These are phyloP conservation scores for Hypsopygia costalis DNA, from an alignment of 2,888 invertebrate genomes.

Conservation along the genomic window DNA sequence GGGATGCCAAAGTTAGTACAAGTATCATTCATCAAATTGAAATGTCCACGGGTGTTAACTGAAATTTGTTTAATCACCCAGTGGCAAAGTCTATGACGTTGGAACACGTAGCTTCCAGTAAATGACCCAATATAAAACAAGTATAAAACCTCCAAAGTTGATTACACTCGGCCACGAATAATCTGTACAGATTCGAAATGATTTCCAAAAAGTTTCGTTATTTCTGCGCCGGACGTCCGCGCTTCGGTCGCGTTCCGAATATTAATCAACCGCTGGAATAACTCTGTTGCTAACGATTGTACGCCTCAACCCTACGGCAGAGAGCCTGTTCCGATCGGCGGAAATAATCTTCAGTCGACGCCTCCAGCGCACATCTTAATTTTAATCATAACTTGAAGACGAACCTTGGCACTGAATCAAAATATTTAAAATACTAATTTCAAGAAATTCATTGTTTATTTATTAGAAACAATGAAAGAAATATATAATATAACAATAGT, in stretches of 20 bases:
- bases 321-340: constrained; percentile 19
- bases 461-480: too few relatives aligned
- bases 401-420: background rate
- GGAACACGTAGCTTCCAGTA: too few relatives aligned
- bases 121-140: background rate
- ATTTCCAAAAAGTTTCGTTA: constrained; percentile 6
- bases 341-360: constrained; percentile 8
- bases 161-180: constrained; percentile 1
- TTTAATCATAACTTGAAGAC: constrained; percentile 4
- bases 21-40: too few relatives aligned
- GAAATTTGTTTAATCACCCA: too few relatives aligned
- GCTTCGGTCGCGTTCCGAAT: constrained; percentile 17
- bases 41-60: too few relatives aligned
- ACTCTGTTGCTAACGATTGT: constrained; percentile 21
- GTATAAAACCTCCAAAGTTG: background rate
- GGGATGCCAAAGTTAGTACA: too few relatives aligned
- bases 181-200: constrained; percentile 3
- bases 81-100: too few relatives aligned
- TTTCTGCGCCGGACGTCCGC: background rate
- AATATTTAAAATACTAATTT: background rate
- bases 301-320: constrained; percentile 12
- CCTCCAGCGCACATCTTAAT: constrained; percentile 11
- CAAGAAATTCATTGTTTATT: background rate
- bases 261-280: constrained; percentile 27
- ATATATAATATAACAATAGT: too few relatives aligned